Evolutionary conservation across 2,797 vertebrate genomes (phyloP), one percentile per base, ranked within the genome.

Genomic region (Cyclura pinguis): DNA sequence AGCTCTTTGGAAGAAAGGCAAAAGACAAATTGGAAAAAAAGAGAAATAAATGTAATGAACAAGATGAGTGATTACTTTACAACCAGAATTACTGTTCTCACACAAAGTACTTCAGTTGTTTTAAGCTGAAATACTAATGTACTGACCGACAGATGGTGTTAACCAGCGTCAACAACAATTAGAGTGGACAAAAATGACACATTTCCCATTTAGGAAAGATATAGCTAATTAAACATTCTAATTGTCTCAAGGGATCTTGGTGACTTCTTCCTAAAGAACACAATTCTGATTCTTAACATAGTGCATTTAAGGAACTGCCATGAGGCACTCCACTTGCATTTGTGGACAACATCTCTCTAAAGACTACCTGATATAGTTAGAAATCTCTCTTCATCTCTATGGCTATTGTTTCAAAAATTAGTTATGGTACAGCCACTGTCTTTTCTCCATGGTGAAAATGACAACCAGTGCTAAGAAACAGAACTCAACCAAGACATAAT

Each of bases 331-430:
- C 0, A 27, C n/a, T 86, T 87, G 0, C 5, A 5, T 93, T 91
- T 92, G 92, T 2, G 3, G 89, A 90, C 92, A 93, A 89, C 89
- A 86, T 73, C 88, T 87, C 90, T 47, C 16, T 13, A 76, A 93
- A 88, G 0, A 0, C 89, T 93, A 91, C 82, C 91, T 93, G 91
- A 92, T 94, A 90, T 95, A 85, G 92, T 95, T 92, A 94, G 92
- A 93, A 95, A 96, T 93, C 94, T 89, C 89, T 93, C 88, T 90
- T 72, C 83, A 50, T 94, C 93, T 95, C 83, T 1, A 24, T 29
- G 77, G 91, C 92, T 93, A 94, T 95, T 93, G 91, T 91, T 94
- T 87, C 92, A 92, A 89, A 94, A 95, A 94, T 90, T 92, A 95
- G 95, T 95, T 93, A 92, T 85, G 89, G 91, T 87, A 69, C 84